phyloP scores from a whole-genome alignment of 1,140 invertebrate species.

The Delia radicum region DNA sequence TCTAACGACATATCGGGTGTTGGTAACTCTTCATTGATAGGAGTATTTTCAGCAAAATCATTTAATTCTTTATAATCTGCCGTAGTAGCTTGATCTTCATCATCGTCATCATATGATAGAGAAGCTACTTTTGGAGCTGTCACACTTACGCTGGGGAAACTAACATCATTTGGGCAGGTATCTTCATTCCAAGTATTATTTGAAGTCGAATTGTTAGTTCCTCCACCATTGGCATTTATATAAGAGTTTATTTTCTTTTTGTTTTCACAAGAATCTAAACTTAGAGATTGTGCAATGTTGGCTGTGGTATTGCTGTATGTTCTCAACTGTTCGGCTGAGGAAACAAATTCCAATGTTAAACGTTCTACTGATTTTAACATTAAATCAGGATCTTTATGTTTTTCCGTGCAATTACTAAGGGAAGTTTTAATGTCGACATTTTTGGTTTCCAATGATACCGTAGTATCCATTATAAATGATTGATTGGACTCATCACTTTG shows the following conservation, averaged over 20 bases:
- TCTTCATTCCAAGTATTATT: conserved; percentile 78
- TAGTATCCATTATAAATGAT: conserved; percentile 49
- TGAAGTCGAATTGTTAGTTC: conserved; percentile 45
- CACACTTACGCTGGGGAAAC: conserved; percentile 76
- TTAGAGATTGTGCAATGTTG: conserved; percentile 1
- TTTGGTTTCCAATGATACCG: conserved; percentile 33
- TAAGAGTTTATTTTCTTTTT: conserved; percentile 35
- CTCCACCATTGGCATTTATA: conserved; percentile 42
- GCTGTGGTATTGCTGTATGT: conserved; percentile 39
- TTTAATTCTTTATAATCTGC: conserved; percentile 35
- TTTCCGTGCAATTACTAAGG: conserved; percentile 31
- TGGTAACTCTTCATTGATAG: conserved; percentile 37
- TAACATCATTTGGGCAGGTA: conserved; percentile 70
- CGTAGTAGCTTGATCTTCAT: conserved; percentile 37
- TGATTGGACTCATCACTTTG: conserved; percentile 48
- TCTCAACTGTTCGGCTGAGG: conserved; percentile 59
- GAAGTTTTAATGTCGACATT: not conserved
- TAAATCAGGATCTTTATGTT: conserved; percentile 65
- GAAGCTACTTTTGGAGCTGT: conserved; percentile 70
- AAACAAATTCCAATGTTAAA: conserved; percentile 65
- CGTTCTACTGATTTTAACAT: conserved; percentile 69
- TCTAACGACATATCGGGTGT: conserved; percentile 5
- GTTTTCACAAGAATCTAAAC: not conserved
- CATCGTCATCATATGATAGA: conserved; percentile 64
- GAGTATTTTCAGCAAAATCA: conserved; percentile 39